Evolutionary conservation across 1,140 invertebrate species (phyloP).

Genomic region (Drosophila nigromelanica): DNA sequence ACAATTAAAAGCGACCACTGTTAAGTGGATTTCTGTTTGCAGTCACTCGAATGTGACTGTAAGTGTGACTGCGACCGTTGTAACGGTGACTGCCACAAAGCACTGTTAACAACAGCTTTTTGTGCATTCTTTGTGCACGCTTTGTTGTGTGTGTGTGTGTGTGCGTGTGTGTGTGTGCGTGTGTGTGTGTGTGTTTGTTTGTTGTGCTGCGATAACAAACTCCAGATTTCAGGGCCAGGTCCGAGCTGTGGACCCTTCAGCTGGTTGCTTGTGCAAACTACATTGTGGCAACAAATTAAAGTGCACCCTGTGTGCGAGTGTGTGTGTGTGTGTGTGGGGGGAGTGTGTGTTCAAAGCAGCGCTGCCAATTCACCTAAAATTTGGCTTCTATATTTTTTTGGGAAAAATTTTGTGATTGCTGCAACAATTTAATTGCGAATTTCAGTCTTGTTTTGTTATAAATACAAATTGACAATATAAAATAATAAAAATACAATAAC

Average conservation of each 20-base stretch:
- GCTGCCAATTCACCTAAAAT: slow-evolving; percentile 3
- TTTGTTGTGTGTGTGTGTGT: slow-evolving; percentile 7
- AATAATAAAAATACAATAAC: too few species aligned
- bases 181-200: slow-evolving; percentile 30
- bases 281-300: slow-evolving; percentile 46
- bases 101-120: slow-evolving; percentile 18
- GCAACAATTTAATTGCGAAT: neutral
- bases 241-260: slow-evolving; percentile 2
- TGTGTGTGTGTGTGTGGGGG: neutral
- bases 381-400: too few species aligned
- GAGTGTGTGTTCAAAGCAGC: neutral
- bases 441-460: neutral
- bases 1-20: slow-evolving; percentile 59
- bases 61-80: slow-evolving; percentile 20
- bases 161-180: slow-evolving; percentile 12
- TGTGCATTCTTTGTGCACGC: slow-evolving; percentile 10
- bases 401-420: neutral
- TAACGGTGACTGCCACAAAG: slow-evolving; percentile 27
- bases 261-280: slow-evolving; percentile 15
- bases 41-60: slow-evolving; percentile 33
- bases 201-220: slow-evolving; percentile 46
- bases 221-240: slow-evolving; percentile 42
- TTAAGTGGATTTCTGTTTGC: slow-evolving; percentile 64
- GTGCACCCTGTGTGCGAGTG: slow-evolving; percentile 22
- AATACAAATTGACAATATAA: neutral